phyloP scores from a whole-genome alignment of 2,797 vertebrate genomes.

The Xenops minutus region DNA sequence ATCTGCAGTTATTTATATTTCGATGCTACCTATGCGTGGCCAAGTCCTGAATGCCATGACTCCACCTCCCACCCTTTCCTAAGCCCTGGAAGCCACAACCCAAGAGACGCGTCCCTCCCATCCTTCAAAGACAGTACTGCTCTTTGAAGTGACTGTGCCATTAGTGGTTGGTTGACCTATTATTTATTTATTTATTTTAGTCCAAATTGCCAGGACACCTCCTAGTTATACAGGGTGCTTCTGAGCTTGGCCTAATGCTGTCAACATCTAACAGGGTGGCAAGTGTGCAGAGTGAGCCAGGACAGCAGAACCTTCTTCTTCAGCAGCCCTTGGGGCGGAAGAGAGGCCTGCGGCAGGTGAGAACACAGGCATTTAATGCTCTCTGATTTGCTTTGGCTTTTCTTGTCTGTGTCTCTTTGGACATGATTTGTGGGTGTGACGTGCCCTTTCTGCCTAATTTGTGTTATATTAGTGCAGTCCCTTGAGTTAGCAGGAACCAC shows the following conservation, averaged over 20 bases:
- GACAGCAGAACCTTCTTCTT: conserved; percentile 93
- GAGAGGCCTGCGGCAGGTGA: conserved; percentile 93
- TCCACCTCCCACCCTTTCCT: conserved; percentile 52
- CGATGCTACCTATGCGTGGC: conserved; percentile 58
- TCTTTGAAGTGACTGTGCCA: conserved; percentile 78
- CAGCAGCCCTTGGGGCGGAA: conserved; percentile 94
- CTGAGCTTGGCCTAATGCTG: conserved; percentile 50
- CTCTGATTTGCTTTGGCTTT: background rate
- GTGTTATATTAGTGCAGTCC: background rate
- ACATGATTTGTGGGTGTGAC: background rate
- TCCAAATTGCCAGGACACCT: conserved; percentile 29
- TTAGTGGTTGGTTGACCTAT: conserved; percentile 42
- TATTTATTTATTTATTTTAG: conserved; percentile 16
- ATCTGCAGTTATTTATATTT: conserved; percentile 69
- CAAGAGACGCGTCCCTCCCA: conserved; percentile 45
- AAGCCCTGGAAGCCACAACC: conserved; percentile 57
- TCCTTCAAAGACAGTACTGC: conserved; percentile 77
- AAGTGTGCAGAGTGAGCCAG: conserved; percentile 96
- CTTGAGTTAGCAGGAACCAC: background rate
- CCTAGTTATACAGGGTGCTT: background rate
- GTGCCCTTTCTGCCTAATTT: background rate
- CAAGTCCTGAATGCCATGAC: conserved; percentile 61
- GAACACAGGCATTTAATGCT: background rate
- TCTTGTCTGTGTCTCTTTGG: background rate
- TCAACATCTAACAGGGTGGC: conserved; percentile 87